Evolutionary conservation across 2,888 invertebrate species (phyloP).

Genomic region (Escarpia spicata): DNA sequence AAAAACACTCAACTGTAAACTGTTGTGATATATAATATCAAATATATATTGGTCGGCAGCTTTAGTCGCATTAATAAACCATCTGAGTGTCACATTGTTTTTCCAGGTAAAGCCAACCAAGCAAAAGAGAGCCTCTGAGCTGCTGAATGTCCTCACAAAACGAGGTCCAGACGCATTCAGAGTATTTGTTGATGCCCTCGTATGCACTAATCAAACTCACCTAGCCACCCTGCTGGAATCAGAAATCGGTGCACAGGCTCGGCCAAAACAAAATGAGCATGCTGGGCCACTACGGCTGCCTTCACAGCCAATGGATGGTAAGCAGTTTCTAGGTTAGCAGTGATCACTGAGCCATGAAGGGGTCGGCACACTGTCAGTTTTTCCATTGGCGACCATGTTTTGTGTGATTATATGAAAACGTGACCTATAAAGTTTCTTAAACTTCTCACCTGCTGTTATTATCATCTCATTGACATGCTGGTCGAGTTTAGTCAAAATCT

Average conservation of each 20-base stretch:
- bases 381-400: no score
- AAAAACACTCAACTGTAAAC: no score
- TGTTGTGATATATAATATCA: no score
- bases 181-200: neutral
- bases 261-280: neutral
- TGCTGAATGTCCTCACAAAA: neutral
- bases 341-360: no score
- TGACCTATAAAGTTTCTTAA: no score
- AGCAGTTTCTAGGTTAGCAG: neutral
- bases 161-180: neutral
- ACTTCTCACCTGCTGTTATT: no score
- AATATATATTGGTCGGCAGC: no score
- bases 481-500: no score
- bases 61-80: no score
- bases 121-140: constrained; percentile 1
- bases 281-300: neutral
- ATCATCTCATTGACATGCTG: no score
- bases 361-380: no score
- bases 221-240: neutral
- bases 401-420: no score
- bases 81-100: neutral
- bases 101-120: neutral
- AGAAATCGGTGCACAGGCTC: neutral
- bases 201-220: neutral
- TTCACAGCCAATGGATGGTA: neutral